Base-by-base conservation (phyloP, 23 tunicate species). In the Clavelina lepadiformis region DNA sequence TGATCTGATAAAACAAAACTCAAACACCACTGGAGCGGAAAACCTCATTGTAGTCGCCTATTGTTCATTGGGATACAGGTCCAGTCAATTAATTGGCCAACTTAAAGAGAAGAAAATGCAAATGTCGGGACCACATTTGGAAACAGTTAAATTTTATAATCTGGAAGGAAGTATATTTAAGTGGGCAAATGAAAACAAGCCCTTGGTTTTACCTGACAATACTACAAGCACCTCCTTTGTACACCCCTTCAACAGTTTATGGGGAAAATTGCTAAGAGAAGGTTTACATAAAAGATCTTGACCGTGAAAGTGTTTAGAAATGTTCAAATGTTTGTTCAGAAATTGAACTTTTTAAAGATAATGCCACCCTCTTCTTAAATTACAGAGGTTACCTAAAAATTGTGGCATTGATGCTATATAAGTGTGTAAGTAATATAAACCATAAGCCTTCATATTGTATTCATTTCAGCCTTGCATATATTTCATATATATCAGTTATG, bases 151-250 rank as follows among this genome's bases (percentile, higher is more conserved):
- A 13, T 18, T 73, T 29, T 73, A 58, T 22, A 79, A 78, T 67
- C 61, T 88, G 21, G 77, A 79, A 56, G 96, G 96, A 27, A 73
- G 96, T 51, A 54, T 88, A 3, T 88, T 75, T 61, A 88, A 88
- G 61, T 88, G 96, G 96, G 96, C 96, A 5, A 72, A 72, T 59
- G 96, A 88, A 51, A 67, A 65, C 21, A 73, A 63, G 30, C 77
- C 78, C 8, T 23, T 88, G 51, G 78, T 88, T 3, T 55, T 68
- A 35, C 15, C 31, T n/a, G 63, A 50, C 33, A 44, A 58, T 46
- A 11, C 33, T 5, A n/a, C n/a, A 4, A 35, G 71, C 32, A 88
- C 87, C 6, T 28, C 7, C 24, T 68, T 73, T 47, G 96, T 68
- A 5, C 96, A 88, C 56, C 81, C 88, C 26, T 79, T 36, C 41